Evolutionary conservation across 2,113 vertebrate genomes (phyloP).

Genomic region (Podiceps cristatus): DNA sequence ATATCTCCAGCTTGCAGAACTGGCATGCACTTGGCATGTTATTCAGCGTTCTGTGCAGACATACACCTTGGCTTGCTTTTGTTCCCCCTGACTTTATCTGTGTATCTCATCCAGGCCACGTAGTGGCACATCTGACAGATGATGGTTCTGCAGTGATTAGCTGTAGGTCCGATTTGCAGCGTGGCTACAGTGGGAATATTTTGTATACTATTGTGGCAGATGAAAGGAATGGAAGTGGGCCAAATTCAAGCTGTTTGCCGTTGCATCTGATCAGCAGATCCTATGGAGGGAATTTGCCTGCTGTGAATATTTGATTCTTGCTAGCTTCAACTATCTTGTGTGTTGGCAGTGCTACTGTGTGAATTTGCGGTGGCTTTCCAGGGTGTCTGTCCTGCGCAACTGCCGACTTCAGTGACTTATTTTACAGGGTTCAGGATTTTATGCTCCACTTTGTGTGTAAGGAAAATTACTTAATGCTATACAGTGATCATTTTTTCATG

Average conservation of each 20-base stretch:
- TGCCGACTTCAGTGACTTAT: not conserved
- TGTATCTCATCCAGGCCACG: conserved; percentile 17
- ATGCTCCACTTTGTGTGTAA: not conserved
- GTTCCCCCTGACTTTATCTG: conserved; percentile 52
- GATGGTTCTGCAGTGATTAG: conserved; percentile 33
- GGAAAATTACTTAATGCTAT: not conserved
- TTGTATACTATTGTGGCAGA: conserved; percentile 16
- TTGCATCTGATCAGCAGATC: conserved; percentile 70
- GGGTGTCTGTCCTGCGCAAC: conserved; percentile 15
- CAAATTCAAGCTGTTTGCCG: conserved; percentile 43
- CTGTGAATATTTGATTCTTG: conserved; percentile 57
- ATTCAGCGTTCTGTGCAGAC: not conserved
- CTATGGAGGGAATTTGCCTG: conserved; percentile 70
- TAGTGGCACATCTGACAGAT: conserved; percentile 25
- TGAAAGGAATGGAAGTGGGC: conserved; percentile 34
- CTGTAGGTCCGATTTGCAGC: not conserved
- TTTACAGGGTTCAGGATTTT: not conserved
- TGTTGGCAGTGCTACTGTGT: conserved; percentile 1
- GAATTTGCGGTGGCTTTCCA: conserved; percentile 41
- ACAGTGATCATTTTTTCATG: not conserved
- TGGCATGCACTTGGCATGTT: not conserved
- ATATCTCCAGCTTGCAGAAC: conserved; percentile 9
- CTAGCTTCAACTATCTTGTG: not conserved
- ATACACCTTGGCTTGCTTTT: conserved; percentile 20
- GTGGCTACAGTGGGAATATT: conserved; percentile 28